Evolutionary conservation across 2,888 invertebrate species (phyloP).

Genomic region (Agonopterix arenella): DNA sequence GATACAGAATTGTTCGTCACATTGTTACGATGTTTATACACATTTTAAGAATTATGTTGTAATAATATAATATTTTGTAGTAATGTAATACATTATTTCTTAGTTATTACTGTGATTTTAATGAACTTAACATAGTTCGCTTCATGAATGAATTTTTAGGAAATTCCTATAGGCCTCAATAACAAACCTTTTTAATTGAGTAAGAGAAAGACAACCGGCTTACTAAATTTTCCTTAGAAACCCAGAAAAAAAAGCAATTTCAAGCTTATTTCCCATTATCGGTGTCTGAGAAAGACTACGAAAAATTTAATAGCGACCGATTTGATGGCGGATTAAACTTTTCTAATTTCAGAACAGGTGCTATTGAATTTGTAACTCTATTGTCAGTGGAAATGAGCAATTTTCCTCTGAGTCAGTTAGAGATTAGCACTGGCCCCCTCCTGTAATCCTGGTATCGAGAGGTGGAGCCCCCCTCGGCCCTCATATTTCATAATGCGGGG

Average conservation of each 20-base stretch:
- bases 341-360: constrained; percentile 44
- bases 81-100: too few relatives aligned
- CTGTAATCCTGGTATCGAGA: constrained; percentile 48
- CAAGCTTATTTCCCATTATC: constrained; percentile 15
- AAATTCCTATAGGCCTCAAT: too few relatives aligned
- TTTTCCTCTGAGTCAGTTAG: constrained; percentile 30
- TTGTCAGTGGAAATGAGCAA: constrained; percentile 22
- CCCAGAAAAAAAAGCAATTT: constrained; percentile 1
- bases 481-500: constrained; percentile 57
- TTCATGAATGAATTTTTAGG: too few relatives aligned
- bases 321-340: constrained; percentile 30
- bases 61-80: too few relatives aligned
- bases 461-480: constrained; percentile 37
- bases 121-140: too few relatives aligned
- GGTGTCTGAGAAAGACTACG: constrained; percentile 2
- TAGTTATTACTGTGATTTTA: too few relatives aligned
- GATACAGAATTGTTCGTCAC: too few relatives aligned
- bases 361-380: constrained; percentile 38
- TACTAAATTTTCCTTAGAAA: too few relatives aligned
- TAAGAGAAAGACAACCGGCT: too few relatives aligned
- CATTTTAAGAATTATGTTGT: too few relatives aligned
- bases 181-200: too few relatives aligned
- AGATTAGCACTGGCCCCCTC: constrained; percentile 42
- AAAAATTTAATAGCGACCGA: constrained; percentile 25
- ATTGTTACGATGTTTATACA: too few relatives aligned